Conservation (phyloP, 2,888 invertebrate species). For the Lithophane ornitopus region DNA sequence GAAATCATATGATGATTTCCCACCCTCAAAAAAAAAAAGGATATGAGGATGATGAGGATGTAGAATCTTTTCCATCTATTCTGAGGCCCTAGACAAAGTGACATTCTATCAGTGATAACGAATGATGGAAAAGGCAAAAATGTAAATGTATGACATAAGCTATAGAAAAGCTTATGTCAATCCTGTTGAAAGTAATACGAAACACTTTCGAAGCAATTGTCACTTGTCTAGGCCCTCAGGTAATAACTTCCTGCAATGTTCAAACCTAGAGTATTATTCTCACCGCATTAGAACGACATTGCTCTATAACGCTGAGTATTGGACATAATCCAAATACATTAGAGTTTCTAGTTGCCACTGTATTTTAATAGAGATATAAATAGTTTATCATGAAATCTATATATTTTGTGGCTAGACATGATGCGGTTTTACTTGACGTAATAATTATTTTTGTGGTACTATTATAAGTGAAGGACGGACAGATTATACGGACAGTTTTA, state of each 20-base stretch:
- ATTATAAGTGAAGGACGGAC: neutral
- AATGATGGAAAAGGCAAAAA: too few species aligned
- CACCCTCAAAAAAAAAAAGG: too few species aligned
- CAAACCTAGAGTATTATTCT: slow-evolving; percentile 14
- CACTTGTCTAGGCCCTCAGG: too few species aligned
- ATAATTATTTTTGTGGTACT: slow-evolving; percentile 43
- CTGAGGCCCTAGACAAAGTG: too few species aligned
- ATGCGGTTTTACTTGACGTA: slow-evolving; percentile 51
- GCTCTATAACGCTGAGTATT: slow-evolving; percentile 60
- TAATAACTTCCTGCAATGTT: neutral
- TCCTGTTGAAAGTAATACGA: too few species aligned
- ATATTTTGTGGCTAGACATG: slow-evolving; percentile 46
- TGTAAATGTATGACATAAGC: too few species aligned
- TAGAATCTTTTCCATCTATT: too few species aligned
- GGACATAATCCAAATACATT: slow-evolving; percentile 70
- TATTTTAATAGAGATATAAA: slow-evolving; percentile 66
- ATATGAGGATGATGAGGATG: too few species aligned
- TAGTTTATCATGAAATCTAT: slow-evolving; percentile 60
- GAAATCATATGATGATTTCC: too few species aligned
- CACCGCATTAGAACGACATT: slow-evolving; percentile 60
- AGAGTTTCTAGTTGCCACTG: slow-evolving; percentile 62
- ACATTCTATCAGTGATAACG: too few species aligned
- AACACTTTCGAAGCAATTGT: too few species aligned
- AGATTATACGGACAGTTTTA: neutral
- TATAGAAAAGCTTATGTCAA: too few species aligned